Base-by-base conservation (phyloP, 2,888 invertebrate genomes). In the Entomobrya proxima region DNA sequence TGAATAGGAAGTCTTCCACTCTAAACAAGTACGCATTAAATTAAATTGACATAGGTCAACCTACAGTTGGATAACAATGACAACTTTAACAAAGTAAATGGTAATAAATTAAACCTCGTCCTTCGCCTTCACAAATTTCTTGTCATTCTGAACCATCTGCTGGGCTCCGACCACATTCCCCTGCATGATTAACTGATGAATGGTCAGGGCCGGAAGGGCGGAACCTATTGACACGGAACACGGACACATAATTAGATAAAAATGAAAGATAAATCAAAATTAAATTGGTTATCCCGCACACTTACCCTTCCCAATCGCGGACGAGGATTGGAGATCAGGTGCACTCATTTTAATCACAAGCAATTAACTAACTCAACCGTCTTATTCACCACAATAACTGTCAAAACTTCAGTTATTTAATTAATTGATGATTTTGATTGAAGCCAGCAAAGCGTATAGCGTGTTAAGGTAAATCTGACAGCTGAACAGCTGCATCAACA, bases 1-100 rank as follows among this genome's bases (percentile, higher is more conserved):
- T 97, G 96, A 88, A 97, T 92, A 24, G 96, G 92, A 88, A 95
- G 93, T 85, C 96, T 93, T 78, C 93, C 93, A 92, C 94, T 95
- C 96, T 96, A 92, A 32, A 93, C n/a, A n/a, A n/a, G n/a, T n/a
- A n/a, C n/a, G n/a, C n/a, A 30, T 24, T 6, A 7, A 77, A 79
- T 78, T 80, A 88, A 90, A 40, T 74, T 52, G 27, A 24, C 67
- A 35, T 30, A n/a, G n/a, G n/a, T n/a, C n/a, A n/a, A n/a, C n/a
- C n/a, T n/a, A n/a, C n/a, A n/a, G n/a, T n/a, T n/a, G n/a, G n/a
- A n/a, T n/a, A n/a, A n/a, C n/a, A n/a, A n/a, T n/a, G n/a, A n/a
- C n/a, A n/a, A n/a, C n/a, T n/a, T n/a, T n/a, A n/a, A n/a, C n/a
- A n/a, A n/a, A n/a, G n/a, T n/a, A n/a, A n/a, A n/a, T n/a, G n/a